phyloP scores from a whole-genome alignment of 53 echinoderm and acorn worm genomes.

The Astropecten irregularis region DNA sequence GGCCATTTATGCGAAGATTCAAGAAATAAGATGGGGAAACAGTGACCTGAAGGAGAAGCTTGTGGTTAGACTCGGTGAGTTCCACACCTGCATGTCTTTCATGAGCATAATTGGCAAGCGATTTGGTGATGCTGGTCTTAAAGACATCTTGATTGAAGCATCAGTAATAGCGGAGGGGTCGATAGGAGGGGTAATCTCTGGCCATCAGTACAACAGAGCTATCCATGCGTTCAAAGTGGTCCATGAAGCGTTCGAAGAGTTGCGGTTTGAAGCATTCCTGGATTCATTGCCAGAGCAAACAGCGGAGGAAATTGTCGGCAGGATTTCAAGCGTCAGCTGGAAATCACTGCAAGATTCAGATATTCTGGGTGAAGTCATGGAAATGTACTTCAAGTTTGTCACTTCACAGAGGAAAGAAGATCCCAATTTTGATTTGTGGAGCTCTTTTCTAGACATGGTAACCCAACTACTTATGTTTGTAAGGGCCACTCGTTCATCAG shows the following conservation, averaged over 20 bases:
- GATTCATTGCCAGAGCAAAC: no score
- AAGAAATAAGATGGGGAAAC: slow-evolving; percentile 6
- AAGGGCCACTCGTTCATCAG: no score
- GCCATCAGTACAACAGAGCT: slow-evolving; percentile 57
- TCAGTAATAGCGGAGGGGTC: slow-evolving; percentile 26
- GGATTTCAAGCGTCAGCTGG: not conserved
- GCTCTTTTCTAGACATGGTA: slow-evolving; percentile 59
- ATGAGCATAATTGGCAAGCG: no score
- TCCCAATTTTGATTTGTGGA: slow-evolving; percentile 50
- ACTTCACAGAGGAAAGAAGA: no score
- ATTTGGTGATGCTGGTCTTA: slow-evolving; percentile 52
- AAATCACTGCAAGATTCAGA: not conserved
- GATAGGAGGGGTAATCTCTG: slow-evolving; percentile 28
- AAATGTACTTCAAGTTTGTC: not conserved
- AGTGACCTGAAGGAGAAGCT: not conserved
- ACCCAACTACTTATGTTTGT: slow-evolving; percentile 12
- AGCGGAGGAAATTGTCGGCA: not conserved
- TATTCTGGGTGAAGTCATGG: not conserved
- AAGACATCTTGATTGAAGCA: slow-evolving; percentile 42
- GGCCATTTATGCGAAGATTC: slow-evolving; percentile 9
- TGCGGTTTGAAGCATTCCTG: no score
- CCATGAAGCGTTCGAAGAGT: no score
- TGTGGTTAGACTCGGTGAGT: slow-evolving; percentile 60
- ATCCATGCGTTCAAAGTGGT: no score
- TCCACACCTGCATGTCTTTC: slow-evolving; percentile 61